A percentile compares a stretch with the other conserved stretches of the same genome.
Conservation (phyloP, 2,797 vertebrate species). For the Cryptoblepharus egeriae region DNA sequence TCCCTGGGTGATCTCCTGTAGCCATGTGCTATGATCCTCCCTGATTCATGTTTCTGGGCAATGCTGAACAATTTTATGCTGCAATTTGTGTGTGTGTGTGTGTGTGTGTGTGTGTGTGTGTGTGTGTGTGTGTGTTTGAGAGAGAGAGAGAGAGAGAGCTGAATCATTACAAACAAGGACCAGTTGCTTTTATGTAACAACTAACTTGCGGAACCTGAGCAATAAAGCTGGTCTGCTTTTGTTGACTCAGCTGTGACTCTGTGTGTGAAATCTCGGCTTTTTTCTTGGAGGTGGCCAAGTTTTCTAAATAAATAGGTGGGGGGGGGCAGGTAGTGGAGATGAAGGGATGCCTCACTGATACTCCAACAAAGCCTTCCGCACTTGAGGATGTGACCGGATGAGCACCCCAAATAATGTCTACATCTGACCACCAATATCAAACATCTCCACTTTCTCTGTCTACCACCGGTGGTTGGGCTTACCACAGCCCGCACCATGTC, state of each 20-base stretch:
- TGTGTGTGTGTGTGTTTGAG: not conserved
- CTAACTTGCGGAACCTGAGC: not conserved
- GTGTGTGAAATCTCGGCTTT: accelerated
- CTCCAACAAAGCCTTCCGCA: not conserved
- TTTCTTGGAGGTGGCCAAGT: not conserved
- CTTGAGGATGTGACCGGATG: not conserved
- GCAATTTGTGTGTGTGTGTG: not conserved
- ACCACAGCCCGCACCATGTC: no score
- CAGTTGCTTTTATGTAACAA: not conserved
- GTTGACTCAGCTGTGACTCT: conserved; percentile 31
- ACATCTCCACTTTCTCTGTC: no score
- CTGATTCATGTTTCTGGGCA: no score
- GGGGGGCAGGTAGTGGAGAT: not conserved
- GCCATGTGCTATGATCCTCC: no score
- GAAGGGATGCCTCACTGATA: not conserved
- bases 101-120: no score
- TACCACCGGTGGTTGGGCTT: no score
- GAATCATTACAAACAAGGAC: not conserved
- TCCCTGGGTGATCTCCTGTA: no score
- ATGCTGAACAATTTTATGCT: no score
- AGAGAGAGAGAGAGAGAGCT: no score
- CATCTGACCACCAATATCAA: no score
- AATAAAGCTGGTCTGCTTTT: conserved; percentile 13
- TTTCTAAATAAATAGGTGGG: not conserved
- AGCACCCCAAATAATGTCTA: not conserved